These are phyloP conservation scores for Athetis lepigone DNA, from an alignment of 2,888 invertebrate species.

Conservation along the genomic window DNA sequence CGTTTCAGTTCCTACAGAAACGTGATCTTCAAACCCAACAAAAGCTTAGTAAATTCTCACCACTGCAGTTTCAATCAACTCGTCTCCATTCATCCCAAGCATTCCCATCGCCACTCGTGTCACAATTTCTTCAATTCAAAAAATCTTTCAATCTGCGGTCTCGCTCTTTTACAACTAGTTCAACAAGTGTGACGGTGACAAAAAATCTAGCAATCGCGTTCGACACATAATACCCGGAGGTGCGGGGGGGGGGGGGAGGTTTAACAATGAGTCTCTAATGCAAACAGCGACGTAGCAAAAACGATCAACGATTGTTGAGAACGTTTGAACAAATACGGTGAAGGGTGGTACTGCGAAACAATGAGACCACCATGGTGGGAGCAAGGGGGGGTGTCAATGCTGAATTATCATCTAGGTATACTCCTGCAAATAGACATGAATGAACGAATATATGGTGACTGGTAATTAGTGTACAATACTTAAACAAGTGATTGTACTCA, in stretches of 20 bases:
- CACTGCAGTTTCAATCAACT: slow-evolving; percentile 58
- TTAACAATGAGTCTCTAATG: slow-evolving; percentile 74
- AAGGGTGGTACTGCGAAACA: slow-evolving; percentile 61
- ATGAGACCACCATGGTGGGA: slow-evolving; percentile 49
- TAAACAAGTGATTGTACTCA: too few species aligned
- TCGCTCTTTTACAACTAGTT: slow-evolving; percentile 40
- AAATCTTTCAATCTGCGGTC: slow-evolving; percentile 58
- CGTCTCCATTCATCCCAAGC: slow-evolving; percentile 49
- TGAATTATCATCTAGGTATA: slow-evolving; percentile 62
- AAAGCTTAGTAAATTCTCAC: slow-evolving; percentile 35
- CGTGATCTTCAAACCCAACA: slow-evolving; percentile 33
- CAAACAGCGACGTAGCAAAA: slow-evolving; percentile 77
- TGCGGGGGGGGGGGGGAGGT: slow-evolving; percentile 42
- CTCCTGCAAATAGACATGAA: slow-evolving; percentile 58
- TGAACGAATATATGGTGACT: slow-evolving; percentile 52
- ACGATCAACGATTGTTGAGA: slow-evolving; percentile 74
- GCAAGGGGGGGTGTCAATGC: slow-evolving; percentile 51
- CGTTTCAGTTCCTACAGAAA: neutral
- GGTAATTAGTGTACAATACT: too few species aligned
- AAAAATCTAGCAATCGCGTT: slow-evolving; percentile 67
- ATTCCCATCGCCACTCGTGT: slow-evolving; percentile 51
- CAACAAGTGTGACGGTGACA: slow-evolving; percentile 71
- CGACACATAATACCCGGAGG: slow-evolving; percentile 63
- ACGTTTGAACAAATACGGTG: slow-evolving; percentile 75
- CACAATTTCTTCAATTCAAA: slow-evolving; percentile 62